Base-by-base conservation (phyloP, 2,888 invertebrate species). In the Pherbina coryleti region DNA sequence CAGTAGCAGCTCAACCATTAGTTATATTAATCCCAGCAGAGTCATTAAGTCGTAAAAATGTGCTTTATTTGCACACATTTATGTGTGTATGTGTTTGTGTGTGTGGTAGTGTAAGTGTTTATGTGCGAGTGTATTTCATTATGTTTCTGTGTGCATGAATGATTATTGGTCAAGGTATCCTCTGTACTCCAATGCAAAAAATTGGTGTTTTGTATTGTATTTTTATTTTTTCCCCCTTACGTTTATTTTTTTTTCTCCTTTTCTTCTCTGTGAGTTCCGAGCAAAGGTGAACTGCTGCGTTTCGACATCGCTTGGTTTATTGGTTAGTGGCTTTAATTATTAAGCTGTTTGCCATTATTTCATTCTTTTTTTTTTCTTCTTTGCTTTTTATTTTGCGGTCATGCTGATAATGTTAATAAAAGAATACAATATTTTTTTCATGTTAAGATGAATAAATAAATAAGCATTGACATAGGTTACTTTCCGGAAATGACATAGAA, bases 21-120 rank as follows among this genome's bases (percentile, higher is more conserved):
- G 74, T 78, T 78, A 80, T 79, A 80, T 78, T 76, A 80, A 73
- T 80, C 80, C 77, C 80, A 74, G 70, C 74, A 76, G 79, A 79
- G 79, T 78, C 80, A 79, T 80, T 80, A 80, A 74, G 79, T 78
- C 78, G 76, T 78, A 79, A 79, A 77, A 78, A 51, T 72, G 67
- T 69, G 17, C 69, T 69, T 31, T 25, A 8, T 44, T n/a, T 69
- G 25, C 19, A 19, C 11, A 14, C 44, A 9, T 49, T 25, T 69
- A 49, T 69, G 44, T 44, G 51, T 22, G 25, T n/a, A 37, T 28
- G n/a, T 57, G 9, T 57, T 57, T 8, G 8, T 37, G 31, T 31
- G 49, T 22, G 22, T n/a, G 67, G 17, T 11, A 22, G 49, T 51
- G 5, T 28, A 22, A 19, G 7, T 67, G 64, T 64, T 14, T 34